Percentiles rank a stretch among this genome's conserved stretches.
Conservation (phyloP, 1,140 invertebrate genomes). For the Ostrea denselamellosa region DNA sequence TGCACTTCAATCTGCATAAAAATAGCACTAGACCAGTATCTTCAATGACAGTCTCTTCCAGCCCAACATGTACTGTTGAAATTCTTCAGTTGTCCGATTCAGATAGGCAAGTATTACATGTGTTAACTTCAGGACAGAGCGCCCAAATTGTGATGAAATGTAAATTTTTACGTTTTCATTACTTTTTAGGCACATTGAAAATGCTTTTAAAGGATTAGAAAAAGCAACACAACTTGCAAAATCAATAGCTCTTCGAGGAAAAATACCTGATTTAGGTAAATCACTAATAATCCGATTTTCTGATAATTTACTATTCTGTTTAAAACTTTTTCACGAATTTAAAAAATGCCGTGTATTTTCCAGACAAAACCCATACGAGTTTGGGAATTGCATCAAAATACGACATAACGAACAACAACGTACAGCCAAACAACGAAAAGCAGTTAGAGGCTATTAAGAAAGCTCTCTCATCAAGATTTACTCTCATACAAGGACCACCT, state of each 20-base stretch:
- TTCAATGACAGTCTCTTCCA: not conserved
- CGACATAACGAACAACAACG: slow-evolving; percentile 22
- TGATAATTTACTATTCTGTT: not conserved
- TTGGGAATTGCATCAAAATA: slow-evolving; percentile 37
- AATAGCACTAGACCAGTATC: not conserved
- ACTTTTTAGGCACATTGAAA: slow-evolving; percentile 15
- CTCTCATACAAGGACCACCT: slow-evolving; percentile 73
- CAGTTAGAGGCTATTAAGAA: slow-evolving; percentile 64
- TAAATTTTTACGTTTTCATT: not conserved
- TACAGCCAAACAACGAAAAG: slow-evolving; percentile 59
- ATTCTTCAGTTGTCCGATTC: slow-evolving; percentile 48
- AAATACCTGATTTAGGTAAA: slow-evolving; percentile 1
- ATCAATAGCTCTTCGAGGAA: slow-evolving; percentile 32
- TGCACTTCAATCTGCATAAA: slow-evolving; percentile 34
- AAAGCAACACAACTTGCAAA: not conserved
- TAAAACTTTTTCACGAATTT: not conserved
- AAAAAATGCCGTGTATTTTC: not conserved
- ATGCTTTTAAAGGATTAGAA: not conserved
- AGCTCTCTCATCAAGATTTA: slow-evolving; percentile 62
- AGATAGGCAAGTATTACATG: slow-evolving; percentile 43
- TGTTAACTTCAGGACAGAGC: not conserved
- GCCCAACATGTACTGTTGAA: slow-evolving; percentile 48
- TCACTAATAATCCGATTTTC: not conserved
- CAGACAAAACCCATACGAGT: slow-evolving; percentile 47
- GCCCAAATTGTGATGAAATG: not conserved